Conservation (phyloP, 2,888 invertebrate genomes). For the Cephus sareptanus region DNA sequence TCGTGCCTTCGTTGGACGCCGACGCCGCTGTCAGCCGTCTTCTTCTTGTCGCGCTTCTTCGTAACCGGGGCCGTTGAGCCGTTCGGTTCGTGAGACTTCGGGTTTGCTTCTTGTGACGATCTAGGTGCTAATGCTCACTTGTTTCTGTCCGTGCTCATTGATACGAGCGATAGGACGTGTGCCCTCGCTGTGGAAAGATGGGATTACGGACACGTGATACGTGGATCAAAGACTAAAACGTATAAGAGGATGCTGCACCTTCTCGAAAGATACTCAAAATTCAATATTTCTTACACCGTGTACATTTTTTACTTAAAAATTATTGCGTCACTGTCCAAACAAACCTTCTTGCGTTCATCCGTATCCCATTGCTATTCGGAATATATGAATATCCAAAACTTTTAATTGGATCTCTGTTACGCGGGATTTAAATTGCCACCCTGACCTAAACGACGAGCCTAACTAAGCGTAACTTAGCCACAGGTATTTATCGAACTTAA, state of each 20-base stretch:
- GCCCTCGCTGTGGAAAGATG: neutral
- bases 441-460: neutral
- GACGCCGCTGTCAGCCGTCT: neutral
- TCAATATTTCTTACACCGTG: neutral
- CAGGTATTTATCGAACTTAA: neutral
- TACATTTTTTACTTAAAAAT: neutral
- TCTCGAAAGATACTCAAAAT: neutral
- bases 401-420: neutral
- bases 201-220: neutral
- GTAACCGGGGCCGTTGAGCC: slow-evolving; percentile 31
- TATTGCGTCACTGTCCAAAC: neutral
- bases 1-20: neutral
- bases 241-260: neutral
- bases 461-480: too few species aligned
- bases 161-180: neutral
- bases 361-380: neutral
- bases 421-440: neutral
- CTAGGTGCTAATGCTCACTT: neutral
- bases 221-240: neutral
- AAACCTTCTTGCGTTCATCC: neutral
- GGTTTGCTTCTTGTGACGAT: neutral
- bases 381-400: neutral
- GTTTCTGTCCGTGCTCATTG: neutral
- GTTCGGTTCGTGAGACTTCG: slow-evolving; percentile 27
- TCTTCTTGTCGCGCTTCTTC: slow-evolving; percentile 1